phyloP scores from a whole-genome alignment of 2,888 invertebrate species.

The Scaeva pyrastri region DNA sequence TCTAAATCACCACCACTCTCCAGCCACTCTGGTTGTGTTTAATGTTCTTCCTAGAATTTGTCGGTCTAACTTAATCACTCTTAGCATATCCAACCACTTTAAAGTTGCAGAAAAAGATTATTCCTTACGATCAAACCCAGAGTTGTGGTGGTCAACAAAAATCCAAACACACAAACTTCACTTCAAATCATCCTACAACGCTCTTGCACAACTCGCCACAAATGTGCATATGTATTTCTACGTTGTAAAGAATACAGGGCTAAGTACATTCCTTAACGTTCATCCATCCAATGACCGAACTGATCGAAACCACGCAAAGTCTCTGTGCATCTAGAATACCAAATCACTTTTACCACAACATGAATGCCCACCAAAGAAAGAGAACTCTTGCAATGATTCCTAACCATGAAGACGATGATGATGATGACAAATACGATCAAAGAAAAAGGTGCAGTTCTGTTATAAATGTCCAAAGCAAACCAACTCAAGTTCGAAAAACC shows the following conservation, averaged over 20 bases:
- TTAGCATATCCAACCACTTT: conserved; percentile 6
- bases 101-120: conserved; percentile 17
- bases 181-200: conserved; percentile 44
- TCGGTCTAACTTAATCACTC: conserved; percentile 22
- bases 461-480: conserved; percentile 26
- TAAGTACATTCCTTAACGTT: neutral
- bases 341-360: conserved; percentile 69
- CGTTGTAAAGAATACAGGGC: too few relatives aligned
- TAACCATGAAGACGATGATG: neutral
- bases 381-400: neutral
- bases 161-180: conserved; percentile 31
- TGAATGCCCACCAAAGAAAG: conserved; percentile 1
- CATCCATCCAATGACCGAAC: conserved; percentile 39
- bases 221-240: conserved; percentile 4
- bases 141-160: conserved; percentile 45
- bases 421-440: neutral
- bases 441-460: conserved; percentile 62
- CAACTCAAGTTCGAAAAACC: conserved; percentile 54
- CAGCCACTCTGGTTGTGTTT: neutral
- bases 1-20: neutral
- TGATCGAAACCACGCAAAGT: conserved; percentile 46
- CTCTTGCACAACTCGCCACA: too few relatives aligned
- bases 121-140: conserved; percentile 3
- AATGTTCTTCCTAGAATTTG: conserved; percentile 11
- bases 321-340: conserved; percentile 61